Evolutionary conservation across 2,113 vertebrate species (phyloP).

Genomic region (Suncus etruscus): DNA sequence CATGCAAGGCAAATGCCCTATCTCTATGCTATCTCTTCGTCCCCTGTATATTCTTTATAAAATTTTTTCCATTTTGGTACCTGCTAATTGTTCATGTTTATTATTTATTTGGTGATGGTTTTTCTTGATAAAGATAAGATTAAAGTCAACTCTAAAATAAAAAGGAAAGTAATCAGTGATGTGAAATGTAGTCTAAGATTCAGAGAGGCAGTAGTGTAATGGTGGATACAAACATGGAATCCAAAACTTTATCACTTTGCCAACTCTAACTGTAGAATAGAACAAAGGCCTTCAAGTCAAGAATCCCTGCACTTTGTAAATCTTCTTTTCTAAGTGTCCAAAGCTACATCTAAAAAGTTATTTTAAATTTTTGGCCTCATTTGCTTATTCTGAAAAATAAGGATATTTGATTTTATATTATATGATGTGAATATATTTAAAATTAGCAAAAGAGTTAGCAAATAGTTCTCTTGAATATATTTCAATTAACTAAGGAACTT

Average conservation of each 20-base stretch:
- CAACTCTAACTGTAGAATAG: not conserved
- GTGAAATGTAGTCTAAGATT: not conserved
- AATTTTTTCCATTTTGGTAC: not conserved
- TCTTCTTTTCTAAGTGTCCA: not conserved
- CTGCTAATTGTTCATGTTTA: not conserved
- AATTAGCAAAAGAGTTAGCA: constrained; percentile 16
- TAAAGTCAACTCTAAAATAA: not conserved
- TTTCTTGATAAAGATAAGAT: not conserved
- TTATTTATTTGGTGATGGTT: constrained; percentile 15
- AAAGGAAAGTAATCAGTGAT: not conserved
- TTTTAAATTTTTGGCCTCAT: not conserved
- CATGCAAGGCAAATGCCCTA: too few species aligned
- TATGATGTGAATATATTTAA: not conserved
- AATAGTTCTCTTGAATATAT: constrained; percentile 2
- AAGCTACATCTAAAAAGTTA: not conserved
- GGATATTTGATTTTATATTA: not conserved
- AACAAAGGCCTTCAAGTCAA: not conserved
- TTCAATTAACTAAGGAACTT: not conserved
- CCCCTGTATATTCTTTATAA: too few species aligned
- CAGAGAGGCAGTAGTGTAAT: not conserved
- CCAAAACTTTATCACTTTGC: not conserved
- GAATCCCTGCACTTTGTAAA: not conserved
- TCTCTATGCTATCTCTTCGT: not conserved
- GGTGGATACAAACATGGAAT: too few species aligned
- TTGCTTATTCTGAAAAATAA: constrained; percentile 14